Evolutionary conservation across 2,888 invertebrate species (phyloP).

Genomic region (Hofmannophila pseudospretella): DNA sequence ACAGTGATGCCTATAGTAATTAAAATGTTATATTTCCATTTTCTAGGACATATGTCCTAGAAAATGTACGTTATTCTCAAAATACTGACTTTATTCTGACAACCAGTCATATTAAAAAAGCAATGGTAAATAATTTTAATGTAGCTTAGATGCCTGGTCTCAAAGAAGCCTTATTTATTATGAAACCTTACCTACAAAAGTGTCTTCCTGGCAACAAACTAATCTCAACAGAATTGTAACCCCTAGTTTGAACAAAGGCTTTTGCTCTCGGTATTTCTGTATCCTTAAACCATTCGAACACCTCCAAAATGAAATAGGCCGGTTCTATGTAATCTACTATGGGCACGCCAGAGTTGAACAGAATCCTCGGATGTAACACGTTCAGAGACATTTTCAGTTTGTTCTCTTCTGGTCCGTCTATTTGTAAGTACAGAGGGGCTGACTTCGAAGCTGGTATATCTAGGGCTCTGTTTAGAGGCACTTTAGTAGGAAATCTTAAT

Average conservation of each 20-base stretch:
- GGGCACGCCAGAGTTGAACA: conserved; percentile 43
- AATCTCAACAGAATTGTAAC: conserved; percentile 47
- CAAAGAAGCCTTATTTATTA: too few relatives aligned
- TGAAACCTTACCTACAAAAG: conserved; percentile 58
- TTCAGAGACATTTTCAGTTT: conserved; percentile 40
- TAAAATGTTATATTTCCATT: too few relatives aligned
- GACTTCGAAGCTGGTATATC: conserved; percentile 48
- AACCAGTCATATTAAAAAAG: too few relatives aligned
- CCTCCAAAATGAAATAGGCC: conserved; percentile 52
- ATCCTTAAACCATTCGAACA: conserved; percentile 58
- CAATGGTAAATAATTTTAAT: too few relatives aligned
- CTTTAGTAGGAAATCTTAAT: conserved; percentile 35
- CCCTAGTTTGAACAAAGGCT: conserved; percentile 41
- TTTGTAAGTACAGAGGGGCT: conserved; percentile 57
- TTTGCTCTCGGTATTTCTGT: conserved; percentile 35
- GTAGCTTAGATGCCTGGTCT: too few relatives aligned
- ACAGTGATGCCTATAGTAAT: too few relatives aligned
- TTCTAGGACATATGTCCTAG: too few relatives aligned
- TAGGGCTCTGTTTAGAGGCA: conserved; percentile 23
- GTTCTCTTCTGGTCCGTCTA: conserved; percentile 50
- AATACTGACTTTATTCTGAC: too few relatives aligned
- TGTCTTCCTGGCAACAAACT: conserved; percentile 55
- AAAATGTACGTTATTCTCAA: too few relatives aligned
- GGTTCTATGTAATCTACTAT: conserved; percentile 44
- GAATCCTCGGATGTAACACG: conserved; percentile 49